A percentile compares a stretch with the other conserved stretches of the same genome.
Evolutionary conservation across 1,140 invertebrate genomes (phyloP).

Genomic region (Pseudomyrmex pallidus): DNA sequence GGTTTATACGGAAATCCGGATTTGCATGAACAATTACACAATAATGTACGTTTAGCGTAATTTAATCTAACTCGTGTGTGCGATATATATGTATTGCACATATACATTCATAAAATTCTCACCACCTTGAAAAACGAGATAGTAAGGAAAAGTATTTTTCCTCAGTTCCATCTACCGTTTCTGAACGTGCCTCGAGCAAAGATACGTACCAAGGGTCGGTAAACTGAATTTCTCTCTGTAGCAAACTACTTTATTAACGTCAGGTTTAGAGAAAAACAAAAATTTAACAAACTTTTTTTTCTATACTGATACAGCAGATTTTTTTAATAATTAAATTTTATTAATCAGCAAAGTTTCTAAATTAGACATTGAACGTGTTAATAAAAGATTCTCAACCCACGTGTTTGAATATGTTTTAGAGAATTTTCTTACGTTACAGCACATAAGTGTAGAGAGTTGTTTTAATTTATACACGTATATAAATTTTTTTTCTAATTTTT

Average conservation of each 20-base stretch:
- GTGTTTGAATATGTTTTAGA: no score
- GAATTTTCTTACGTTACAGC: no score
- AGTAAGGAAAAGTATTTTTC: constrained; percentile 54
- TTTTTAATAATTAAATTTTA: not conserved
- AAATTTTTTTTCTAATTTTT: no score
- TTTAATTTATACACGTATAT: no score
- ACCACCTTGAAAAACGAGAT: not conserved
- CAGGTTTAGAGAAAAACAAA: constrained; percentile 20
- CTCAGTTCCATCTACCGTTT: constrained; percentile 64
- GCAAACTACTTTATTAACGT: constrained; percentile 74
- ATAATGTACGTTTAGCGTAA: constrained; percentile 25
- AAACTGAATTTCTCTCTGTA: constrained; percentile 57
- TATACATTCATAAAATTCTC: not conserved
- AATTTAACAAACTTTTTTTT: not conserved
- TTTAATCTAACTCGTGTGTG: not conserved
- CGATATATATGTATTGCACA: no score
- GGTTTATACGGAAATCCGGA: constrained; percentile 63
- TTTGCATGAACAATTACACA: constrained; percentile 42
- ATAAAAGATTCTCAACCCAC: no score
- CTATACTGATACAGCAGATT: no score
- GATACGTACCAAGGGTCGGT: constrained; percentile 34
- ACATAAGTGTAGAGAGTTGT: no score
- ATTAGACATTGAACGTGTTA: no score
- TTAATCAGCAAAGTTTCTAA: not conserved
- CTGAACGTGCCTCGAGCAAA: constrained; percentile 3